Percentiles rank a stretch among this genome's conserved stretches.
phyloP scores from a whole-genome alignment of 2,113 vertebrate genomes.

The Heptranchias perlo region DNA sequence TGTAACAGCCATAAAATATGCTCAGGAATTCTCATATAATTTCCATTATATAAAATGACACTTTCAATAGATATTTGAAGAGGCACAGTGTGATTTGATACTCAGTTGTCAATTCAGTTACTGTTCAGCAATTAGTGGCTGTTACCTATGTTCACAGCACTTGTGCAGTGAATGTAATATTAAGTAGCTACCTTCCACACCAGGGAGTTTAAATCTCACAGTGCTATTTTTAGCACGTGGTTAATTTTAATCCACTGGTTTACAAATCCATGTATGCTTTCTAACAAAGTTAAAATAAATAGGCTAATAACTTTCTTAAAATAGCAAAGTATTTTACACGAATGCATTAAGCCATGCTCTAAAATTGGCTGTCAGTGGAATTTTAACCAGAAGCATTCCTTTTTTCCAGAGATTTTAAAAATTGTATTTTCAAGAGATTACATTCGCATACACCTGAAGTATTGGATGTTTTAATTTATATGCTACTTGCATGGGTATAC shows the following conservation, averaged over 20 bases:
- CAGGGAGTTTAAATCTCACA: neutral
- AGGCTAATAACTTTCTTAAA: neutral
- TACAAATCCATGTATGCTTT: neutral
- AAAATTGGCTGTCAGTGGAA: neutral
- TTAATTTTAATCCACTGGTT: neutral
- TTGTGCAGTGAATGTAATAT: slow-evolving; percentile 1
- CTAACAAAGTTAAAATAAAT: neutral
- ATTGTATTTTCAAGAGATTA: neutral
- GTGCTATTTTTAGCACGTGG: neutral
- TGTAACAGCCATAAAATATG: neutral
- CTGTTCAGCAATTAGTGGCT: neutral
- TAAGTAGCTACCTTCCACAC: neutral
- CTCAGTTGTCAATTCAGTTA: neutral
- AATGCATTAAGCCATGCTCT: neutral
- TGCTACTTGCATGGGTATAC: neutral
- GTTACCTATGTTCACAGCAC: neutral
- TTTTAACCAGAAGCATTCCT: neutral
- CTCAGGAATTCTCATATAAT: slow-evolving; percentile 1
- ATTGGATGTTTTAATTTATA: neutral
- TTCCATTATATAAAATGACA: neutral
- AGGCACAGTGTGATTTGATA: neutral
- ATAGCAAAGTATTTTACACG: neutral
- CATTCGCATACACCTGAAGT: neutral
- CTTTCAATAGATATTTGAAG: slow-evolving; percentile 6
- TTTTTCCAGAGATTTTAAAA: neutral